These are phyloP conservation scores for Sinocyclocheilus rhinocerous DNA, from an alignment of 2,113 vertebrate genomes.

Conservation along the genomic window DNA sequence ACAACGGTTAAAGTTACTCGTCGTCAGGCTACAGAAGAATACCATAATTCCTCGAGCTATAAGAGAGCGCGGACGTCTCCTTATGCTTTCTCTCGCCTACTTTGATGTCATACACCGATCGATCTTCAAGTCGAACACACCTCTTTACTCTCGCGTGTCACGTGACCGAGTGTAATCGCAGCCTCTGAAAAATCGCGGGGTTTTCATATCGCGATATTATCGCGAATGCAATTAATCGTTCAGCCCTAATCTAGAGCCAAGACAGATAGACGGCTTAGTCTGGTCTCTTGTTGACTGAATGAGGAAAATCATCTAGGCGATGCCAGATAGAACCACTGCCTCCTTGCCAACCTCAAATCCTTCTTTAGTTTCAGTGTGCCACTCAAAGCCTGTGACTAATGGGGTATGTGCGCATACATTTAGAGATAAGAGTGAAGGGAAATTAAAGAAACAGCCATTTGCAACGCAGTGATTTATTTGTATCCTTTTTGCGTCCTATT, in stretches of 20 bases:
- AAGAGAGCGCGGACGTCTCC: no score
- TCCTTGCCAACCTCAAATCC: slow-evolving; percentile 26
- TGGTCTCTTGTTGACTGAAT: slow-evolving; percentile 35
- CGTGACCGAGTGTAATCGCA: no score
- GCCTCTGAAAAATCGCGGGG: no score
- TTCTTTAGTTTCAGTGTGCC: slow-evolving; percentile 32
- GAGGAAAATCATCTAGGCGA: slow-evolving; percentile 7
- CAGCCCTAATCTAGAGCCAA: slow-evolving; percentile 43
- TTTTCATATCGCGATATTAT: no score
- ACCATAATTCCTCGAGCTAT: no score
- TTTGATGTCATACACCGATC: no score
- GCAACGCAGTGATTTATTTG: background rate
- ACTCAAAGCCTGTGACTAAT: slow-evolving; percentile 39
- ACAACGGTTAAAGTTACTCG: no score
- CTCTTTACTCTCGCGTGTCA: no score
- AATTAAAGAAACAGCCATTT: background rate
- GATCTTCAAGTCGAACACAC: no score
- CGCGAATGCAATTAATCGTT: no score
- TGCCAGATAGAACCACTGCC: background rate
- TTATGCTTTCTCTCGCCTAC: no score
- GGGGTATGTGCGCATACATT: slow-evolving; percentile 27
- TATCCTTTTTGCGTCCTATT: background rate
- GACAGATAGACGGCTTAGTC: slow-evolving; percentile 22
- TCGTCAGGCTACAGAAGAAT: no score
- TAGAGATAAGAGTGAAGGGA: background rate